Evolutionary conservation across 2,113 vertebrate genomes (phyloP), one percentile per base, ranked within the genome.

Genomic region (Epinephelus lanceolatus): DNA sequence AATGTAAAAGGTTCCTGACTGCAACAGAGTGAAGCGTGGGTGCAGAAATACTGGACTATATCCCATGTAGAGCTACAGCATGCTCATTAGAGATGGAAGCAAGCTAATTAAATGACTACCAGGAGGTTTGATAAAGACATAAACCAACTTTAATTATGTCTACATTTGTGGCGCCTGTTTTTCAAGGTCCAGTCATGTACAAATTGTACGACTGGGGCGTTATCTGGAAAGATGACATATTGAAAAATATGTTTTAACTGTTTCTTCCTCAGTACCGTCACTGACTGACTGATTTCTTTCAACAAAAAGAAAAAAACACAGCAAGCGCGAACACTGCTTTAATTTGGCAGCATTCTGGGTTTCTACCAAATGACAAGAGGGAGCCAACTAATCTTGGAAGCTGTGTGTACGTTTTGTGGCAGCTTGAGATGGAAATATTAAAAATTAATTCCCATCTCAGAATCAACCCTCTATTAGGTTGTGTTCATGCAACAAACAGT

Each of bases 331-430:
- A 66, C 59, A 71, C 33, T 23, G 23, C 45, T 71, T 59, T 13
- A 25, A 70, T 66, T 65, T 71, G 45, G 45, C 72, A 76, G 71
- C 33, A 12, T 67, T 55, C 71, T 45, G 60, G 71, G 57, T 70
- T 63, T 0, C 27, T 51, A 80, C 30, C 57, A 75, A 85, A 56
- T 55, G 30, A 56, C 8, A 23, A 61, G 56, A 51, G 62, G 6
- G 51, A 75, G 71, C 65, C 83, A 80, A 76, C 30, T 27, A 3
- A 40, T 76, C 8, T 76, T 71, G 60, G 78, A 81, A 19, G 72
- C 72, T 61, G 67, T 56, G 33, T 77, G 42, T 23, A 68, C 63
- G 33, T 66, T 76, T 63, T 37, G 51, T 37, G 80, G 66, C 57
- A 71, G 73, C 59, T 57, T 25, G 60, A 66, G 53, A 62, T 72